These are phyloP conservation scores for Athene cunicularia DNA, from an alignment of 2,113 vertebrate species.

Conservation along the genomic window DNA sequence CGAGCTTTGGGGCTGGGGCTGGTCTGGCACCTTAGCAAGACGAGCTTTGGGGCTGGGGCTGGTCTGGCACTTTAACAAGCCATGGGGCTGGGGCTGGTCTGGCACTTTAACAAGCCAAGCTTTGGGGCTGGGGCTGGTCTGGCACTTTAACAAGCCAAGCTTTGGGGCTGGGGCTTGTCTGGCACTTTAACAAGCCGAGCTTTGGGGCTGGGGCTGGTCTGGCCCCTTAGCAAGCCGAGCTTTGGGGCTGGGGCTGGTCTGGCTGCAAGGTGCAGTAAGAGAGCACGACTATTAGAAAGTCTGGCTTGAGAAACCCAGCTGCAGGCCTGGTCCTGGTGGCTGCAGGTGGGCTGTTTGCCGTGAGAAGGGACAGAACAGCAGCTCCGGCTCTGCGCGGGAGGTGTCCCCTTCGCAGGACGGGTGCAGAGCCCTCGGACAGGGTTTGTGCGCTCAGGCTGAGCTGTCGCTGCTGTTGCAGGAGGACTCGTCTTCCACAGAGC, in stretches of 20 bases:
- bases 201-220: not conserved
- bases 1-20: not conserved
- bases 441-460: not conserved
- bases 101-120: not conserved
- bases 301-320: not conserved
- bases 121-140: not conserved
- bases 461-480: conserved; percentile 70
- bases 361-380: not conserved
- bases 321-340: not conserved
- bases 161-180: not conserved
- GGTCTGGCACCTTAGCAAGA: not conserved
- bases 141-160: not conserved
- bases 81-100: not conserved
- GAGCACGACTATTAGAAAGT: not conserved
- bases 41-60: not conserved
- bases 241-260: not conserved
- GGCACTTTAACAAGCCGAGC: not conserved
- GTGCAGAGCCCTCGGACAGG: not conserved
- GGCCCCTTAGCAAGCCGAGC: not conserved
- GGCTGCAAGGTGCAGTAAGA: not conserved
- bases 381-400: not conserved
- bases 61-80: not conserved
- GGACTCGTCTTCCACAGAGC: conserved; percentile 66
- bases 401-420: rapidly evolving
- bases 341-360: not conserved